Conservation (phyloP, 2,888 invertebrate species). For the Xylota segnis region DNA sequence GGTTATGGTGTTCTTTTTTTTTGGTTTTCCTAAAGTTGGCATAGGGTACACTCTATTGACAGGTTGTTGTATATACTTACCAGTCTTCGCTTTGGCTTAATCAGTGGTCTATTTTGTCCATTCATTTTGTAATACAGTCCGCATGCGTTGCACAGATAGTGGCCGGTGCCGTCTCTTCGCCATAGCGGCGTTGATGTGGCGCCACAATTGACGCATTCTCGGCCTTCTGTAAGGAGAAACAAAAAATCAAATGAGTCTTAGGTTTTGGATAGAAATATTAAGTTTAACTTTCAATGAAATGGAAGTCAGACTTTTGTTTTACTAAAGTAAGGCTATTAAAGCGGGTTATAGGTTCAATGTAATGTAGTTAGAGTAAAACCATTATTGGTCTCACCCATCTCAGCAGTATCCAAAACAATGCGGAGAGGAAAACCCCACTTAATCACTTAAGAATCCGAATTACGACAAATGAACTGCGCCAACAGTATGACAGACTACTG, state of each 20-base stretch:
- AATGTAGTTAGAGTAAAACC: no score
- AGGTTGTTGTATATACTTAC: constrained; percentile 88
- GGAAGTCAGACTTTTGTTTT: constrained; percentile 13
- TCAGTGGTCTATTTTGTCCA: constrained; percentile 98
- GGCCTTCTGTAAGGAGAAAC: constrained; percentile 90
- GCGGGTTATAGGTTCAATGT: background rate
- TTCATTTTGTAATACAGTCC: constrained; percentile 99
- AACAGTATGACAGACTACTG: no score
- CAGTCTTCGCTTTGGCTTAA: constrained; percentile 99
- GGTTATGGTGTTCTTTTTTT: background rate
- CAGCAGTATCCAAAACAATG: no score
- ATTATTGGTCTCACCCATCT: no score
- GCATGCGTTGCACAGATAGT: constrained; percentile 99
- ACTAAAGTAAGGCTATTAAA: background rate
- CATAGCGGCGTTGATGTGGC: constrained; percentile 98
- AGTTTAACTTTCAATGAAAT: constrained; percentile 26
- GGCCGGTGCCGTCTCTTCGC: constrained; percentile 98
- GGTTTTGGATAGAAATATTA: background rate
- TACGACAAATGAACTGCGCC: no score
- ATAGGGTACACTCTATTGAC: constrained; percentile 18
- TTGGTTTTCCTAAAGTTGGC: constrained; percentile 5
- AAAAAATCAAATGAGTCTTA: constrained; percentile 9
- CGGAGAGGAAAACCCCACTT: no score
- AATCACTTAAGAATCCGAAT: no score
- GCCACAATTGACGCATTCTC: constrained; percentile 99